phyloP scores from a whole-genome alignment of 2,113 vertebrate genomes.

The Erythrocercus mccallii region DNA sequence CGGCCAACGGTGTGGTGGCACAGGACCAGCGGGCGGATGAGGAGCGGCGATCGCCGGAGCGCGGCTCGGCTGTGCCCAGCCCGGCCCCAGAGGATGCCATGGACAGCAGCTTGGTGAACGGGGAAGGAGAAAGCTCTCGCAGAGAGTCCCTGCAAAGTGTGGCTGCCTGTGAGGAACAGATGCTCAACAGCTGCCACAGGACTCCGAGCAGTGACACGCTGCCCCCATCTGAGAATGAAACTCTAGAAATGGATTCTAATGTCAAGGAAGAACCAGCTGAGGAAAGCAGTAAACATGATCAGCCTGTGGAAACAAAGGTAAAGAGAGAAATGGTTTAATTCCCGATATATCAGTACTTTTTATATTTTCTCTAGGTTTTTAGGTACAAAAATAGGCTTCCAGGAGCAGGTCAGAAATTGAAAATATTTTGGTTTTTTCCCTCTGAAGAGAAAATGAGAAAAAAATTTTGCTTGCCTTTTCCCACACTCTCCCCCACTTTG shows the following conservation, averaged over 20 bases:
- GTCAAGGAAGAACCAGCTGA: slow-evolving; percentile 32
- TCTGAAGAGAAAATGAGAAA: not conserved
- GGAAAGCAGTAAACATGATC: slow-evolving; percentile 45
- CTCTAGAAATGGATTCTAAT: not conserved
- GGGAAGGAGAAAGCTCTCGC: slow-evolving; percentile 17
- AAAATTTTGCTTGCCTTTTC: not conserved
- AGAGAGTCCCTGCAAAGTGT: not conserved
- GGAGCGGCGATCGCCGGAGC: not conserved
- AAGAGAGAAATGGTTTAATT: not conserved
- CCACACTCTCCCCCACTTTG: not conserved
- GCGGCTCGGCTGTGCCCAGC: not conserved
- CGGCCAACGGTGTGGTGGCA: slow-evolving; percentile 65
- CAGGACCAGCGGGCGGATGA: slow-evolving; percentile 3
- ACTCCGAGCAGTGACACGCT: not conserved
- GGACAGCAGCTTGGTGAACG: slow-evolving; percentile 37
- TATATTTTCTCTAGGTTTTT: not conserved
- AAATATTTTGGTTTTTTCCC: not conserved
- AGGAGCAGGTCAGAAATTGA: not conserved
- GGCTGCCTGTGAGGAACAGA: not conserved
- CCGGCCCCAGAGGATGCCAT: not conserved
- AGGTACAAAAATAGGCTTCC: not conserved
- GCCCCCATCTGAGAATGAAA: not conserved
- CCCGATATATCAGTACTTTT: not conserved
- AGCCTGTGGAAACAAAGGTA: slow-evolving; percentile 67
- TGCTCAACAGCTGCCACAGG: slow-evolving; percentile 35